Evolutionary conservation across 1,140 invertebrate genomes (phyloP).

Genomic region (Temnothorax nylanderi): DNA sequence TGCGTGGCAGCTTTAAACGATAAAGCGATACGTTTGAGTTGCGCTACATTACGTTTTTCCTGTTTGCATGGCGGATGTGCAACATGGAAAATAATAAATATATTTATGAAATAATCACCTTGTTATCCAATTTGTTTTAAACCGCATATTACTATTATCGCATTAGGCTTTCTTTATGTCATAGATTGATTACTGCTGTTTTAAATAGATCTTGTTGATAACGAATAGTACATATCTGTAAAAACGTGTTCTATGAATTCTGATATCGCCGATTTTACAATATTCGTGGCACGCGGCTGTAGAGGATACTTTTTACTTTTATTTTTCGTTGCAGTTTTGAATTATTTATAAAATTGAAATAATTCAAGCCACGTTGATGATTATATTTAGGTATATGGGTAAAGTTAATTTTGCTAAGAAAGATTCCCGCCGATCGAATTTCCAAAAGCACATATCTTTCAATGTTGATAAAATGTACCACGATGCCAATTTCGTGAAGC

Average conservation of each 20-base stretch:
- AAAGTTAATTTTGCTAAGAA: background rate
- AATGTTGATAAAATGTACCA: background rate
- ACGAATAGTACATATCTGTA: background rate
- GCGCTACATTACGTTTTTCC: conserved; percentile 32
- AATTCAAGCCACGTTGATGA: background rate
- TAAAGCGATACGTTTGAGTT: conserved; percentile 61
- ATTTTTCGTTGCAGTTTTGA: background rate
- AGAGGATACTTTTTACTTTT: background rate
- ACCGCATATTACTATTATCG: background rate
- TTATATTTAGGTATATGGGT: background rate
- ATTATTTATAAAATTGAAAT: background rate
- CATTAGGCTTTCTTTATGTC: background rate
- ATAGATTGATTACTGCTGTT: background rate
- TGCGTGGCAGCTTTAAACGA: conserved; percentile 62
- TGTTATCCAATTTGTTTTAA: background rate
- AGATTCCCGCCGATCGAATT: background rate
- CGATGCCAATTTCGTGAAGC: conserved; percentile 30
- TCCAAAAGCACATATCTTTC: background rate
- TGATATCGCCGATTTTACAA: background rate
- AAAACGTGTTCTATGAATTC: background rate
- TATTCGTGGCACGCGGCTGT: background rate
- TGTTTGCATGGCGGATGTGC: conserved; percentile 3
- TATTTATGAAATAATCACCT: conserved; percentile 22
- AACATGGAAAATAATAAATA: conserved; percentile 34
- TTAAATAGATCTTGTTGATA: background rate